Evolutionary conservation across 2,888 invertebrate genomes (phyloP).

Genomic region (Sinodicranocentrus sp.): DNA sequence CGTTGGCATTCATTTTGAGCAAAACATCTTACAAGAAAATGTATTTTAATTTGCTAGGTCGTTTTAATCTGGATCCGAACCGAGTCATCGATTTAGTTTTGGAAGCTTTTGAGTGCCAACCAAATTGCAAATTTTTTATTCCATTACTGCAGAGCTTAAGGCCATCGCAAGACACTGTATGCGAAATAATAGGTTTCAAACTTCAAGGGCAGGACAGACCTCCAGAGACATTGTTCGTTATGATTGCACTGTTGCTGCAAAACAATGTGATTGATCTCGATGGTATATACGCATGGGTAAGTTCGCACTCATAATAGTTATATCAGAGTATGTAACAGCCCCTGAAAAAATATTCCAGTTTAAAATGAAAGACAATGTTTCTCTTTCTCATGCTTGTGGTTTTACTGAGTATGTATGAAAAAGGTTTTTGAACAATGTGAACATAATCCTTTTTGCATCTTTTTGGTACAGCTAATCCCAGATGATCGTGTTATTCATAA

Average conservation of each 20-base stretch:
- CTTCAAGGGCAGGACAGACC: conserved; percentile 79
- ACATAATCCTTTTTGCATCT: too few relatives aligned
- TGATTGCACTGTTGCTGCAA: conserved; percentile 94
- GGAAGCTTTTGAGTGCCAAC: conserved; percentile 95
- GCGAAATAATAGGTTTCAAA: conserved; percentile 97
- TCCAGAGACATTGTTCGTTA: conserved; percentile 87
- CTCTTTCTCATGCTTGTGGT: too few relatives aligned
- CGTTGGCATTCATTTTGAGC: too few relatives aligned
- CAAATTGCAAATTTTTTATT: conserved; percentile 89
- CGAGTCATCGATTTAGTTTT: conserved; percentile 96
- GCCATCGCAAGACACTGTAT: conserved; percentile 91
- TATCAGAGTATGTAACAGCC: too few relatives aligned
- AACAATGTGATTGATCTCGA: conserved; percentile 91
- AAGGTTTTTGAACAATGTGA: too few relatives aligned
- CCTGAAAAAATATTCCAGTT: too few relatives aligned
- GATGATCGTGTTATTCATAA: conserved; percentile 89
- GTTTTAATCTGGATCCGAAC: conserved; percentile 99
- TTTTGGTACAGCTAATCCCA: conserved; percentile 86
- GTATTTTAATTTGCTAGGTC: too few relatives aligned
- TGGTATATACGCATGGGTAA: conserved; percentile 94
- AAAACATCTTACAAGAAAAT: too few relatives aligned
- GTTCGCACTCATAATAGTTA: too few relatives aligned
- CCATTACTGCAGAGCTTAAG: conserved; percentile 92
- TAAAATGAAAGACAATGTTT: too few relatives aligned
- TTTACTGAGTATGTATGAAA: too few relatives aligned